Percentiles rank a stretch among this genome's conserved stretches.
phyloP scores from a whole-genome alignment of 2,888 invertebrate species.

The Sycophila texana region DNA sequence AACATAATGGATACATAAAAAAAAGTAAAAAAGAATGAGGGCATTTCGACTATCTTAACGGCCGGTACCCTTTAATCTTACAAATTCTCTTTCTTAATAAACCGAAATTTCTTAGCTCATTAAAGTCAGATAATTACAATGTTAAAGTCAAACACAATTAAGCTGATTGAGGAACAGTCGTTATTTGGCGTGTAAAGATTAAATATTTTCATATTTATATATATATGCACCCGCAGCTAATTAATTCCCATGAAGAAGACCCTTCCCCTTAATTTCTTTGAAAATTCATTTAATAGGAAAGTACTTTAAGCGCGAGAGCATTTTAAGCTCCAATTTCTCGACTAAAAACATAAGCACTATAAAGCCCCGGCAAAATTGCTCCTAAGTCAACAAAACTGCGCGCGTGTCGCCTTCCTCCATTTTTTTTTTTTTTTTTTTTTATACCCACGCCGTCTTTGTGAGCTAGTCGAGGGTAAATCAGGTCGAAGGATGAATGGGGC shows the following conservation, averaged over 20 bases:
- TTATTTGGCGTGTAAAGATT: too few species aligned
- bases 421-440: background rate
- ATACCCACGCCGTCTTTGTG: constrained; percentile 19
- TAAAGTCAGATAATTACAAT: too few species aligned
- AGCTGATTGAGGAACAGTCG: too few species aligned
- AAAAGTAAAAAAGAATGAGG: too few species aligned
- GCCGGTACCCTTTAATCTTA: too few species aligned
- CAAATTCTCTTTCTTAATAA: too few species aligned
- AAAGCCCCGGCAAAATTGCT: constrained; percentile 11
- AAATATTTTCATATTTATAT: too few species aligned
- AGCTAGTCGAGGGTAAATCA: constrained; percentile 25
- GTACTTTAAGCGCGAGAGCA: constrained; percentile 11
- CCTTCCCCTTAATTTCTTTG: constrained; percentile 5
- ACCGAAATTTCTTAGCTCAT: too few species aligned
- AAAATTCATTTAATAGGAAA: constrained; percentile 28
- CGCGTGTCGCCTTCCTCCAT: background rate
- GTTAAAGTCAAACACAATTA: too few species aligned
- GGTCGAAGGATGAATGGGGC: constrained; percentile 45
- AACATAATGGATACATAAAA: too few species aligned
- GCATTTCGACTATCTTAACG: too few species aligned
- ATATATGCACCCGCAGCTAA: constrained; percentile 1
- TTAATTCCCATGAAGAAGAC: constrained; percentile 30
- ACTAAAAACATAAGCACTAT: constrained; percentile 28
- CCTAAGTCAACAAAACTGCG: constrained; percentile 27
- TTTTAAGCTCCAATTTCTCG: constrained; percentile 36